Evolutionary conservation across 1,140 invertebrate species (phyloP), one percentile per base, ranked within the genome.

Genomic region (Triops longicaudatus): DNA sequence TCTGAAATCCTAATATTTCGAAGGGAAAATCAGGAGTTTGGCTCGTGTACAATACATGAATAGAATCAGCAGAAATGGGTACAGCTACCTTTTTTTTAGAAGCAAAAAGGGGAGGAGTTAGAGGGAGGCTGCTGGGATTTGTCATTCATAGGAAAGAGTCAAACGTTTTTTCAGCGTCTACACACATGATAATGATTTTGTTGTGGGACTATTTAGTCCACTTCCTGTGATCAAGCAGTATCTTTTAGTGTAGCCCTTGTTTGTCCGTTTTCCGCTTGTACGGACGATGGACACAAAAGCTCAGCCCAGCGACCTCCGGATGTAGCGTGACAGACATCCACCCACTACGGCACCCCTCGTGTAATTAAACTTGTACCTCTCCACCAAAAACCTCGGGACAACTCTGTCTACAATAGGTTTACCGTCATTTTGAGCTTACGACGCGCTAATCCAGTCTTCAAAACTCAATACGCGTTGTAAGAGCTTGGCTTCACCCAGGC

Each of bases 251-350:
- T 63, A 63, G 5, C 50, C 44, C 50, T 37, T 63, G 50, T 63
- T 63, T 63, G 50, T 63, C 50, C 50, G 14, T 63, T 63, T 63
- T 22, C 50, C 50, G 50, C 50, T 63, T 14, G 50, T 63, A 63
- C 22, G 31, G 50, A 63, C 17, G 50, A 63, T 10, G 50, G 50
- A 17, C 50, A 63, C 50, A 63, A 63, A 63, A 63, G 50, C 50
- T 63, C 50, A 63, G 50, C 50, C 22, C 50, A 17, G 17, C 10
- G 5, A n/a, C 50, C 50, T 63, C 50, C 50, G 50, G 50, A 63
- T 63, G 50, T 63, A 63, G 50, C 50, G 50, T 63, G 50, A 63
- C 50, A 63, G 22, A 63, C 50, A 14, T 63, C 50, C 50, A 63
- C 50, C 50, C 22, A 63, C 50, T 12, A 9, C 50, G 14, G 22